Percentiles rank a stretch among this genome's conserved stretches.
phyloP scores from a whole-genome alignment of 2,888 invertebrate genomes.

The Capitulum mitella region DNA sequence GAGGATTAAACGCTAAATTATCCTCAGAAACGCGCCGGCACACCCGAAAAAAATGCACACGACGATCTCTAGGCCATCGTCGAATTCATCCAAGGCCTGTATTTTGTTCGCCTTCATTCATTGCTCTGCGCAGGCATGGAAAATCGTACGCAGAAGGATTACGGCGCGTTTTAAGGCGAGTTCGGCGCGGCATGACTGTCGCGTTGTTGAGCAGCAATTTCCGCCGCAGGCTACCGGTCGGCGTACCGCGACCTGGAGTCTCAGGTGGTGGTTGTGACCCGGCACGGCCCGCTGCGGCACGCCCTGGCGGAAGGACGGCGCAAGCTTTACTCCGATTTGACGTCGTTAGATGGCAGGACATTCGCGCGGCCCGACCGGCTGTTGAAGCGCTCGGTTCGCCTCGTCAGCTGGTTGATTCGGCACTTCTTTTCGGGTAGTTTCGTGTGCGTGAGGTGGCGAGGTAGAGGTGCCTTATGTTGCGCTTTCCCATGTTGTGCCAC shows the following conservation, averaged over 20 bases:
- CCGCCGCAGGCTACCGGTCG: conserved; percentile 59
- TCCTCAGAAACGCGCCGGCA: no score
- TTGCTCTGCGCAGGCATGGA: no score
- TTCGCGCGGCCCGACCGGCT: conserved; percentile 57
- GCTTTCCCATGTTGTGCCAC: no score
- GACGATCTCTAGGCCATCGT: no score
- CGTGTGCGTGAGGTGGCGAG: no score
- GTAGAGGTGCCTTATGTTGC: no score
- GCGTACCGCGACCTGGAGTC: conserved; percentile 88
- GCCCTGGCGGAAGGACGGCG: conserved; percentile 67
- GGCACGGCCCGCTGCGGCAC: conserved; percentile 55
- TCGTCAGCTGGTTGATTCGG: conserved; percentile 66
- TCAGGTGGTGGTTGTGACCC: conserved; percentile 80
- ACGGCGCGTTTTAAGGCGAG: no score
- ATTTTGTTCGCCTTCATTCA: no score
- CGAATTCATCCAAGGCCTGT: no score
- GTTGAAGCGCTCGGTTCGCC: conserved; percentile 71
- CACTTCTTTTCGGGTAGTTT: conserved; percentile 65
- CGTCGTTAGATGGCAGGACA: conserved; percentile 45
- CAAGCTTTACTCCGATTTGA: conserved; percentile 55
- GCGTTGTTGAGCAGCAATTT: not conserved
- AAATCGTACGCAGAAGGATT: no score
- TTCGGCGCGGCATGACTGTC: not conserved
- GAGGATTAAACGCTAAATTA: no score
- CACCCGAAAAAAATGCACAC: no score